Conservation (phyloP, 2,113 vertebrate species). For the Pituophis catenifer region DNA sequence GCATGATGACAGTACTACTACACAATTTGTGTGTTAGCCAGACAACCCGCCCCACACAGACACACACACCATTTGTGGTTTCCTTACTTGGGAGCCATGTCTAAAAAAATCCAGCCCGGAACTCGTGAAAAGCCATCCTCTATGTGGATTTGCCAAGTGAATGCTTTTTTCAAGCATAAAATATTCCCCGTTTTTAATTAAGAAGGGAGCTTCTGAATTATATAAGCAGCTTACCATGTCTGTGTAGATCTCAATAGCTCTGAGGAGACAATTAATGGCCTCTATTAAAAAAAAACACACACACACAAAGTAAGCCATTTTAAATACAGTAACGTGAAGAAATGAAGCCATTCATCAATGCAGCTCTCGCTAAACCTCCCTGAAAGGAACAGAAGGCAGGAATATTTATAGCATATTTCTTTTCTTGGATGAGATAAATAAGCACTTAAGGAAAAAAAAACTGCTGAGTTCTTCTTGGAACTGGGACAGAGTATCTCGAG, state of each 20-base stretch:
- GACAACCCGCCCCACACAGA: background rate
- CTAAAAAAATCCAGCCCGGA: background rate
- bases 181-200: background rate
- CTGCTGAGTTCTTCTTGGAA: background rate
- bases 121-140: too few species aligned
- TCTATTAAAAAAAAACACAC: constrained; percentile 65
- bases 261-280: constrained; percentile 90
- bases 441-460: background rate
- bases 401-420: constrained; percentile 11
- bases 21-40: background rate
- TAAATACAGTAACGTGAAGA: background rate
- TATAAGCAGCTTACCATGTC: constrained; percentile 81
- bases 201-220: background rate
- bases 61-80: background rate
- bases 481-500: background rate
- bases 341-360: background rate
- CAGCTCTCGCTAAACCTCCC: background rate
- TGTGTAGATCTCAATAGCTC: constrained; percentile 93
- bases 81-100: background rate
- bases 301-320: background rate
- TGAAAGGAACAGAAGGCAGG: background rate
- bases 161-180: background rate
- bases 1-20: background rate
- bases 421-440: constrained; percentile 1
- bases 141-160: background rate